Percentiles rank a stretch among this genome's conserved stretches.
Evolutionary conservation across 2,113 vertebrate species (phyloP).

Genomic region (Dolichallabes microphthalmus): DNA sequence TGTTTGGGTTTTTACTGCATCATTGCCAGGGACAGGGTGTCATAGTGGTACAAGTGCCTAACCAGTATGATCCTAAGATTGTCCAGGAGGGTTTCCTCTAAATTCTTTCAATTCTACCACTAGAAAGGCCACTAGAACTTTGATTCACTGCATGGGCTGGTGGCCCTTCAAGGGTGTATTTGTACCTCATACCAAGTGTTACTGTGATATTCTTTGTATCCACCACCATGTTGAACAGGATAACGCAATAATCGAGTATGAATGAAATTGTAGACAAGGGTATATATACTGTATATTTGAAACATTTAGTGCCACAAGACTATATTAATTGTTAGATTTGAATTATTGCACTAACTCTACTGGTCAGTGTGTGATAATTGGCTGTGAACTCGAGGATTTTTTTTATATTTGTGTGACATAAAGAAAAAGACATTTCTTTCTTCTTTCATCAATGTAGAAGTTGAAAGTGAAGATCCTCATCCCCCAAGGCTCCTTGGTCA

Average conservation of each 20-base stretch:
- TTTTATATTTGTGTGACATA: constrained; percentile 20
- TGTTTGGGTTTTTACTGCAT: constrained; percentile 20
- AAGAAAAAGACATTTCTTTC: constrained; percentile 24
- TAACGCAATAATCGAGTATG: neutral
- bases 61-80: neutral
- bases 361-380: no score
- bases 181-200: neutral
- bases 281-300: no score
- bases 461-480: constrained; percentile 13
- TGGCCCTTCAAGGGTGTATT: neutral
- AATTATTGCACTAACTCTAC: no score
- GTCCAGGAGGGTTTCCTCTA: neutral
- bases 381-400: constrained; percentile 1
- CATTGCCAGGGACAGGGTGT: neutral
- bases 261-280: neutral
- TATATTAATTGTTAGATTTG: no score
- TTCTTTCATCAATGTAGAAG: constrained; percentile 1
- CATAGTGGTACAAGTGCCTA: constrained; percentile 13
- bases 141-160: neutral
- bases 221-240: neutral
- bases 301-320: no score
- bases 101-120: no score
- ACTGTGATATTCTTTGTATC: neutral
- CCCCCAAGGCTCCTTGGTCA: constrained; percentile 45
- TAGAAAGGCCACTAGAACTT: neutral